Evolutionary conservation across 2,113 vertebrate species (phyloP), one percentile per base, ranked within the genome.

Genomic region (Nyctereutes procyonoides): DNA sequence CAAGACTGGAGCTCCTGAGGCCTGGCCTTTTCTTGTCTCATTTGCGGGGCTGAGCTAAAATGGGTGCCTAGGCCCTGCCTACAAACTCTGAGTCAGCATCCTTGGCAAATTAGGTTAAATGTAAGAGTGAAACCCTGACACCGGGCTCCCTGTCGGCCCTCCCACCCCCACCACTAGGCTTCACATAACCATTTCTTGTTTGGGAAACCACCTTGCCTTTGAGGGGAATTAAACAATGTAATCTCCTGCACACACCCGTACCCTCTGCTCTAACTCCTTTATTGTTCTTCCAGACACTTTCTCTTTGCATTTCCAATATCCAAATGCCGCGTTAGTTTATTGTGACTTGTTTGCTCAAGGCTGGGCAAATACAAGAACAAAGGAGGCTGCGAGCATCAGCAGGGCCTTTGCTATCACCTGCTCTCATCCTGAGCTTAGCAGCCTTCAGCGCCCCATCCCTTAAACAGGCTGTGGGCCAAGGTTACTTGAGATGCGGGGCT

Each of bases 281-380:
- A 53, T 38, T 73, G 87, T 76, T 53, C 92, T 86, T 43, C 20
- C 5, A 91, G 90, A 90, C 58, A 53, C 77, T 88, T 94, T 90
- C 92, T 88, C 96, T 97, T 90, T 93, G 93, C 92, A 76, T 93
- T 83, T 89, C 95, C 92, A 85, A 82, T 53, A 88, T 80, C 77
- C 73, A 86, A 85, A 73, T 76, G 85, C 73, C 73, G 35, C 55
- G 60, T 56, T 56, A 22, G 58, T 89, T 86, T 92, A 65, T 20
- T 63, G 94, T 20, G 79, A 71, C 62, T 58, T 67, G 53, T 97
- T 92, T 93, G 94, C 87, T 95, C 76, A 82, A 79, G 86, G 89
- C 58, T 84, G 86, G 43, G 58, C 94, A 95, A 95, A 91, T 10
- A 83, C 30, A 67, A 93, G 93, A 83, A 88, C 67, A 90, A 88